These are phyloP conservation scores for Apodemus agrarius DNA, from an alignment of 2,797 vertebrate species.

Conservation along the genomic window DNA sequence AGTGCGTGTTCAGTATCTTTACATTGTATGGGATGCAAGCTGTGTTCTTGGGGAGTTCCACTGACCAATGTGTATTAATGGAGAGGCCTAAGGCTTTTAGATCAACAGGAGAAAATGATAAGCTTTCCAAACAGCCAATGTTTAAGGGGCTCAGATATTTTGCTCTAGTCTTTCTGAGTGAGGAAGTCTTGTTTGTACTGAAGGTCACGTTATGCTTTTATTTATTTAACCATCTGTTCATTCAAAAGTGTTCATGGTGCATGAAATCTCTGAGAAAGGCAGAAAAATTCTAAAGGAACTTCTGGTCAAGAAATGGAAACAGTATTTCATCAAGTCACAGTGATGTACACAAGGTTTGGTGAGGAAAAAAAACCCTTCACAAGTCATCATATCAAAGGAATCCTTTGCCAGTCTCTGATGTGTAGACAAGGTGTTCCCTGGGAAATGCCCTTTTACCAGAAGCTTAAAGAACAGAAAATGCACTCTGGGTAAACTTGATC, in stretches of 20 bases:
- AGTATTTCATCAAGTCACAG: neutral
- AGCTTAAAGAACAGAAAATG: neutral
- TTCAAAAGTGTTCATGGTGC: neutral
- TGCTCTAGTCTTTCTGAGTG: neutral
- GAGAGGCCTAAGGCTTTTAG: neutral
- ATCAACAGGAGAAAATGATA: conserved; percentile 19
- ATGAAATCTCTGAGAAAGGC: neutral
- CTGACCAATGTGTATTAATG: neutral
- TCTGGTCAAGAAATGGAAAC: neutral
- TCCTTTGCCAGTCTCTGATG: neutral
- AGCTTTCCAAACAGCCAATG: neutral
- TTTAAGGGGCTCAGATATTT: neutral
- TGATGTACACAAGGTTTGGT: neutral
- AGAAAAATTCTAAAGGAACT: neutral
- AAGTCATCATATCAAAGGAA: neutral
- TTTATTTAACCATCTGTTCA: conserved; percentile 49
- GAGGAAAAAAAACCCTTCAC: conserved; percentile 9
- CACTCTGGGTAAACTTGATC: neutral
- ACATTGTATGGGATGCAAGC: neutral
- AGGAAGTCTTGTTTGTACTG: neutral
- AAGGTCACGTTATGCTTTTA: neutral
- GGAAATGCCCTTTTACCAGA: neutral
- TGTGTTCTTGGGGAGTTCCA: neutral
- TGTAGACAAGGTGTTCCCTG: neutral
- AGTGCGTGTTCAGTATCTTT: neutral